phyloP scores from a whole-genome alignment of 1,140 invertebrate species.

The Cryptotermes secundus region DNA sequence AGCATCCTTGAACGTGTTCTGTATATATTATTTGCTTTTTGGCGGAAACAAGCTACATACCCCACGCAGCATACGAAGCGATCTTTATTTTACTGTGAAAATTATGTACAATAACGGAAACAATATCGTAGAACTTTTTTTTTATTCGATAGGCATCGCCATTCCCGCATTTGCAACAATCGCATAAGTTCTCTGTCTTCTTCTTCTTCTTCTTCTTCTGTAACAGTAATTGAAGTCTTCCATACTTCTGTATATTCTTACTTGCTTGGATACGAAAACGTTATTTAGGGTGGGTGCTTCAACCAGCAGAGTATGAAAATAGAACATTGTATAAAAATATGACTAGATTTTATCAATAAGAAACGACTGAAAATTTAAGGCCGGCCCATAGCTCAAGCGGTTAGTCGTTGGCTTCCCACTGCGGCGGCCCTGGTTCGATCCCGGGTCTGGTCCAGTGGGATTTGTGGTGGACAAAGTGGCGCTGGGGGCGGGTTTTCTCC shows the following conservation, averaged over 20 bases:
- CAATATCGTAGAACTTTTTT: background rate
- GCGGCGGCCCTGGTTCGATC: no score
- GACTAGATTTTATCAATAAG: no score
- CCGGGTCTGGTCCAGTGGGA: no score
- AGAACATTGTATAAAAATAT: background rate
- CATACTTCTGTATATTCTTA: background rate
- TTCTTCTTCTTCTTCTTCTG: background rate
- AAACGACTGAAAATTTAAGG: no score
- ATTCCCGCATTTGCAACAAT: background rate
- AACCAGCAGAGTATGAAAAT: background rate
- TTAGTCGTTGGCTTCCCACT: no score
- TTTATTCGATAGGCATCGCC: background rate
- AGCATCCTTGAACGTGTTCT: conserved; percentile 4
- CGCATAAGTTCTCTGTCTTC: background rate
- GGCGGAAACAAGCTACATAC: background rate
- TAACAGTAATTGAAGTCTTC: background rate
- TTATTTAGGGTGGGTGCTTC: background rate
- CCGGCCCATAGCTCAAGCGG: no score
- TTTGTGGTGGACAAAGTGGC: no score
- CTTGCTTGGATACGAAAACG: background rate
- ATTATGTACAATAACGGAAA: background rate
- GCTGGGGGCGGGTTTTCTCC: no score
- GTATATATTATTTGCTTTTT: background rate
- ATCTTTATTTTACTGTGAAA: background rate
- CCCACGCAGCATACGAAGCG: background rate